Conservation (phyloP, 2,888 invertebrate species). For the Imbricaverruca yamaguchii region DNA sequence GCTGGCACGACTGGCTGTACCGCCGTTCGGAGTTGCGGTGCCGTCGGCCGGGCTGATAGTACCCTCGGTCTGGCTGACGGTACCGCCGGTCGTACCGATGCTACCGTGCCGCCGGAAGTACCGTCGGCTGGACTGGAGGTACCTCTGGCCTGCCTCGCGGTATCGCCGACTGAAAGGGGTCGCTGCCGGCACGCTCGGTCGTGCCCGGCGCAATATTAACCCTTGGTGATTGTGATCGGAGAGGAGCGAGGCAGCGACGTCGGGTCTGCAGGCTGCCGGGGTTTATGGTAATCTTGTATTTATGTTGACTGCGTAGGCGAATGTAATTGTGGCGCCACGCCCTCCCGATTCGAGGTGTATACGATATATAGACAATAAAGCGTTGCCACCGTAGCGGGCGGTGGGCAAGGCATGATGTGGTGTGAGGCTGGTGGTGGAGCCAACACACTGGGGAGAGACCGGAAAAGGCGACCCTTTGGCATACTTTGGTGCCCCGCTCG, state of each 20-base stretch:
- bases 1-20: no score
- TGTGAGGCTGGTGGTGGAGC: no score
- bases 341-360: no score
- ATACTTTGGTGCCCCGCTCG: no score
- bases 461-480: no score
- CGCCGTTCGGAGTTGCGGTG: no score
- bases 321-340: no score
- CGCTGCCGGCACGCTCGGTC: neutral
- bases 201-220: neutral
- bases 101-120: neutral
- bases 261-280: neutral
- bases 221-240: neutral
- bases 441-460: no score
- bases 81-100: neutral
- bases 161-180: neutral
- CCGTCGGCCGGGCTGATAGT: neutral
- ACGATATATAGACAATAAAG: no score
- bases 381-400: no score
- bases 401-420: no score
- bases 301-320: neutral
- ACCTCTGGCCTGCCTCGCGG: neutral
- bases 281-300: conserved; percentile 13
- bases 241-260: neutral
- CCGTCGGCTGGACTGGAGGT: no score
- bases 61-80: neutral